Conservation (phyloP, 2,113 vertebrate genomes). For the Nycticryphes semicollaris region DNA sequence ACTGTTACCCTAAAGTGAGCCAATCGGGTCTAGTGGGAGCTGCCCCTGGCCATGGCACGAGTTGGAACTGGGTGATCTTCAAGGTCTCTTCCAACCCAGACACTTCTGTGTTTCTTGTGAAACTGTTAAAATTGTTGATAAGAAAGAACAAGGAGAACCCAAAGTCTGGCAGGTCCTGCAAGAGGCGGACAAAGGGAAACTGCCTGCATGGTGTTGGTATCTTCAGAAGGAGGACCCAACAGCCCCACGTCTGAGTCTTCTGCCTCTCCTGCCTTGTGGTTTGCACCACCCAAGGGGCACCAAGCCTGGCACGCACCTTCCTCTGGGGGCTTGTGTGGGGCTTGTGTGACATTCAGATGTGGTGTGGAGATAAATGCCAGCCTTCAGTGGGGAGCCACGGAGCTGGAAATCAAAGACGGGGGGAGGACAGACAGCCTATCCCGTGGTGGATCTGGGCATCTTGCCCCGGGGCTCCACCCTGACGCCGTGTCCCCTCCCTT, state of each 20-base stretch:
- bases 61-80: neutral
- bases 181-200: neutral
- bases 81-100: neutral
- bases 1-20: neutral
- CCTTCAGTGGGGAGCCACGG: neutral
- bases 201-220: fast-evolving
- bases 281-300: neutral
- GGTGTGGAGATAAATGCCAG: fast-evolving
- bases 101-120: neutral
- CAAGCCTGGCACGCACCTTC: neutral
- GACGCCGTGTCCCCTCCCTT: fast-evolving
- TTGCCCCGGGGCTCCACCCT: constrained; percentile 34
- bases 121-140: neutral
- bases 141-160: neutral
- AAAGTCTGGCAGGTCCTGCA: neutral
- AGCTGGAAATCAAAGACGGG: neutral
- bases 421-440: fast-evolving
- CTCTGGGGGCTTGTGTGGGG: fast-evolving
- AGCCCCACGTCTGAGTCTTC: fast-evolving
- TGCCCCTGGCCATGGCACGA: neutral
- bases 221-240: neutral
- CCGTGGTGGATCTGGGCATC: neutral
- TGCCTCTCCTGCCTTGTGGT: neutral
- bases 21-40: neutral
- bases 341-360: fast-evolving